Evolutionary conservation across 2,888 invertebrate species (phyloP).

Genomic region (Eupithecia centaureata): DNA sequence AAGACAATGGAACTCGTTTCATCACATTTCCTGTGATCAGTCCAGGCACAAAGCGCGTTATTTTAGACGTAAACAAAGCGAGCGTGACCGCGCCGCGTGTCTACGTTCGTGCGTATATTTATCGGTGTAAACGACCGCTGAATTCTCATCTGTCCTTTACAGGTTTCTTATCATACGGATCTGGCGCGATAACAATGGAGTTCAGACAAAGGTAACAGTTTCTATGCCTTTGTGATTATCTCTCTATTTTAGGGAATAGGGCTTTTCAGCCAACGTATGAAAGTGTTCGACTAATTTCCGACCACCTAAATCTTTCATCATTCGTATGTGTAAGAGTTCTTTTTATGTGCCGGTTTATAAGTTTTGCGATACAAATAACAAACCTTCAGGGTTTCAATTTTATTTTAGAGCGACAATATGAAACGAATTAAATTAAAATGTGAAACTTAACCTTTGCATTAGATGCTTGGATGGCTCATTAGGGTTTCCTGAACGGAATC

Average conservation of each 20-base stretch:
- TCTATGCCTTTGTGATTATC: not conserved
- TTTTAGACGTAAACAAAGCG: slow-evolving; percentile 49
- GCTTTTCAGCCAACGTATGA: not conserved
- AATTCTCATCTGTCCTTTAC: slow-evolving; percentile 17
- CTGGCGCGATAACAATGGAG: not conserved
- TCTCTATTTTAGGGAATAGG: not conserved
- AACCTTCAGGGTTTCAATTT: too few relatives aligned
- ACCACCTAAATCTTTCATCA: not conserved
- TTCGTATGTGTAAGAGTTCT: too few relatives aligned
- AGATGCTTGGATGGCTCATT: not conserved
- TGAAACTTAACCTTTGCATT: not conserved
- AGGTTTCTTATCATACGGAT: not conserved
- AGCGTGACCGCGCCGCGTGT: slow-evolving; percentile 36
- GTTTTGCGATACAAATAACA: too few relatives aligned
- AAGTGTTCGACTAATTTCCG: not conserved
- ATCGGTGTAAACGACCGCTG: slow-evolving; percentile 30
- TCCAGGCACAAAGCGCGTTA: slow-evolving; percentile 48
- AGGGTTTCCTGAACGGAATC: not conserved
- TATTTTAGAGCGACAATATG: not conserved
- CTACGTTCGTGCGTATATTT: slow-evolving; percentile 23
- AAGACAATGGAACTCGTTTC: slow-evolving; percentile 20
- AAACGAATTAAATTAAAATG: too few relatives aligned
- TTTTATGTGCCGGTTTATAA: too few relatives aligned
- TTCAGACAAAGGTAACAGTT: not conserved
- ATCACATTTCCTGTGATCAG: slow-evolving; percentile 26